Conservation (phyloP, 2,797 vertebrate species). For the Dipus sagitta region DNA sequence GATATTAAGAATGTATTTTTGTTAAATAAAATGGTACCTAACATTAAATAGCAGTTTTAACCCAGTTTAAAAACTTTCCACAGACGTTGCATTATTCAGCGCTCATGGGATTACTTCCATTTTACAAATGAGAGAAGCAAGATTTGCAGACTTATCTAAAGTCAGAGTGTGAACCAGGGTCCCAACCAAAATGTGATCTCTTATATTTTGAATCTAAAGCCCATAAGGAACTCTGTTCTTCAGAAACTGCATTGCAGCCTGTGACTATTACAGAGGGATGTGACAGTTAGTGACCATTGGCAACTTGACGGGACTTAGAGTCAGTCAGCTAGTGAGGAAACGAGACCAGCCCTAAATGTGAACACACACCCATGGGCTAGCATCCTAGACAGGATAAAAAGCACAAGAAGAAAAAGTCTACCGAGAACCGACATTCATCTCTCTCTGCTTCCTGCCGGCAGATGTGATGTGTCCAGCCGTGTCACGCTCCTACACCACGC, state of each 20-base stretch:
- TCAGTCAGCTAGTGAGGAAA: not conserved
- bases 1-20: not conserved
- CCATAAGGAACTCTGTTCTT: not conserved
- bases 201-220: not conserved
- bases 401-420: not conserved
- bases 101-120: not conserved
- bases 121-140: slow-evolving; percentile 20
- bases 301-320: not conserved
- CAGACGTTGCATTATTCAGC: not conserved
- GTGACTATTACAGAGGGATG: too few species aligned
- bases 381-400: too few species aligned
- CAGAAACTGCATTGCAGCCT: not conserved
- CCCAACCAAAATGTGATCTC: not conserved
- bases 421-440: not conserved
- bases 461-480: not conserved
- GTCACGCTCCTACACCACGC: too few species aligned
- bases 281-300: not conserved
- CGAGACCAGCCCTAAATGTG: not conserved
- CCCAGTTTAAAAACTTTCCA: slow-evolving; percentile 22
- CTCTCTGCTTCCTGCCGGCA: not conserved
- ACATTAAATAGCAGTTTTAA: slow-evolving; percentile 15
- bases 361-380: not conserved
- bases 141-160: not conserved
- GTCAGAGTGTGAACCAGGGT: not conserved
- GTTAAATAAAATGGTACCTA: slow-evolving; percentile 37